Conservation (phyloP, 2,113 vertebrate genomes). For the Oxyura jamaicensis region DNA sequence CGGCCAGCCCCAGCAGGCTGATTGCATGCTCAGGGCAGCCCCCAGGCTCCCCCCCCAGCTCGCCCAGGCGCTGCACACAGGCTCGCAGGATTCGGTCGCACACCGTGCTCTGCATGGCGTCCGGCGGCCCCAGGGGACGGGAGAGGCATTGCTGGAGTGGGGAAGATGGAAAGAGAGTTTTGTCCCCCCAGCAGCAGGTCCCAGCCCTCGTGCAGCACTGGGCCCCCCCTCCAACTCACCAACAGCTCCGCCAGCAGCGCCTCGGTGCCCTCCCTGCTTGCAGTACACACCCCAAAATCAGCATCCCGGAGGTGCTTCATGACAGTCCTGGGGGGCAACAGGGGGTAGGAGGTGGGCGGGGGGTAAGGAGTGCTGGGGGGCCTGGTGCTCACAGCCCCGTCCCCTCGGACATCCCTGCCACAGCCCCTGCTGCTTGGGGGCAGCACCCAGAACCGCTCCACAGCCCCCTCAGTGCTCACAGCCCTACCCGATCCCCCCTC, state of each 20-base stretch:
- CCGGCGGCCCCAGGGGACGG: constrained; percentile 38
- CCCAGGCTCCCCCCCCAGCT: not conserved
- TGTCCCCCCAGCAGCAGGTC: not conserved
- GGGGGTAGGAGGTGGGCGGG: not conserved
- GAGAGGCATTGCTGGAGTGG: constrained; percentile 40
- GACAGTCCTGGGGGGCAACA: not conserved
- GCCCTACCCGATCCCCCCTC: too few relatives aligned
- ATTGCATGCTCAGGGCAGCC: constrained; percentile 44
- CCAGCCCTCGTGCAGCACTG: not conserved
- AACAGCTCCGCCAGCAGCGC: not conserved
- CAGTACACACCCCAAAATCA: not conserved
- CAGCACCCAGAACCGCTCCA: too few relatives aligned
- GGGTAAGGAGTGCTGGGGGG: too few relatives aligned
- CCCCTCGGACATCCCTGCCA: too few relatives aligned
- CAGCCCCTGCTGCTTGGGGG: too few relatives aligned
- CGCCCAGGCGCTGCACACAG: constrained; percentile 83
- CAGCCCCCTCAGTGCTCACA: too few relatives aligned
- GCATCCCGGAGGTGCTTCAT: not conserved
- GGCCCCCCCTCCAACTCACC: not conserved
- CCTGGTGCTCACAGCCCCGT: too few relatives aligned
- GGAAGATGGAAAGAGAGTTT: not conserved
- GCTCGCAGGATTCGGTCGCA: constrained; percentile 86
- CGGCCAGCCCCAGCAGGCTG: constrained; percentile 79
- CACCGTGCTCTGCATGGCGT: constrained; percentile 63
- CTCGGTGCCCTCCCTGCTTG: not conserved